Evolutionary conservation across 2,888 invertebrate species (phyloP).

Genomic region (Macrosiphum euphorbiae): DNA sequence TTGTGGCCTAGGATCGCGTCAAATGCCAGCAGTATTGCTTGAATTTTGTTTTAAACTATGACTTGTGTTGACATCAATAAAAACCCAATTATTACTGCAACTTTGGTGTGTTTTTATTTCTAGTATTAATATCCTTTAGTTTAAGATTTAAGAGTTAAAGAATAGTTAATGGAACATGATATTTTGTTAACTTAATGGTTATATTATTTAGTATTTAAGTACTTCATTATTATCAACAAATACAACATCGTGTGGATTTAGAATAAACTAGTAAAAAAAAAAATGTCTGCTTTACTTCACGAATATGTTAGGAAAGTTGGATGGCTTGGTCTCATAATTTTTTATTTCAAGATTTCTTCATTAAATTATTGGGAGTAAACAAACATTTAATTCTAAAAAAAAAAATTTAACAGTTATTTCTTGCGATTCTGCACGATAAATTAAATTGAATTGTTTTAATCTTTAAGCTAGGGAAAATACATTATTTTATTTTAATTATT

Average conservation of each 20-base stretch:
- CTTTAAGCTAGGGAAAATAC: neutral
- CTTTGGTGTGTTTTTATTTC: conserved; percentile 34
- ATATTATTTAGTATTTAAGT: neutral
- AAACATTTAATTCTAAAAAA: neutral
- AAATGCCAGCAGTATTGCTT: conserved; percentile 99
- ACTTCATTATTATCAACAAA: neutral
- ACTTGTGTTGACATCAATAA: conserved; percentile 42
- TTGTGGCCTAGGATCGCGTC: conserved; percentile 99
- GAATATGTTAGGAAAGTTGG: neutral
- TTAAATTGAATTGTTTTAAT: neutral
- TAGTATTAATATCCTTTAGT: conserved; percentile 26
- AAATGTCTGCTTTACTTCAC: neutral
- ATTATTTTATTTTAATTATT: neutral
- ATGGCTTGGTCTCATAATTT: neutral
- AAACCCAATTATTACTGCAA: conserved; percentile 25
- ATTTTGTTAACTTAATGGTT: neutral
- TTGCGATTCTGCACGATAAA: neutral
- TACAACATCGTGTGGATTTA: neutral
- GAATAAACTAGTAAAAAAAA: neutral
- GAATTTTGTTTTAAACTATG: conserved; percentile 69
- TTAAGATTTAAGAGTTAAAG: neutral
- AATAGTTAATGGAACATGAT: neutral
- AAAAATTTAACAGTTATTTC: neutral
- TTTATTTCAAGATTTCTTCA: neutral
- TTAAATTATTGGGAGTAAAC: neutral